Conservation (phyloP, 2,797 vertebrate genomes). For the Hirundo rustica region DNA sequence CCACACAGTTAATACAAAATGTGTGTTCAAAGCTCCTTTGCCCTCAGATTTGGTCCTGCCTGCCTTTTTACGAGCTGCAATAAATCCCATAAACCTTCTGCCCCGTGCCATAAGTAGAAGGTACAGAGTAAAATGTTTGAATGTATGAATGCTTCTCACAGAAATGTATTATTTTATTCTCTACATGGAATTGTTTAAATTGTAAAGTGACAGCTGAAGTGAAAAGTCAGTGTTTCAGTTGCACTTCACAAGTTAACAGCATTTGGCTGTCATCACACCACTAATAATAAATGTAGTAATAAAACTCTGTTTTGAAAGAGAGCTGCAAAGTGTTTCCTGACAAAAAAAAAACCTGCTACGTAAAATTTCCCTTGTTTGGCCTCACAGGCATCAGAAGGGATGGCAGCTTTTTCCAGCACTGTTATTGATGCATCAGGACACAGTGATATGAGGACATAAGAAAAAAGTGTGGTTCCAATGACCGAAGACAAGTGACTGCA, state of each 20-base stretch:
- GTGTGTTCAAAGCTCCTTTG: not conserved
- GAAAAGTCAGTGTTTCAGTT: not conserved
- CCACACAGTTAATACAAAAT: not conserved
- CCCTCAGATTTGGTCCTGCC: not conserved
- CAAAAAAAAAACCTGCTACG: not conserved
- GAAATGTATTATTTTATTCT: not conserved
- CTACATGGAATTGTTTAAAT: not conserved
- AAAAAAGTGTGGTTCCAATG: not conserved
- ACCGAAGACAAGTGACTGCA: not conserved
- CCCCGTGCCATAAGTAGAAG: not conserved
- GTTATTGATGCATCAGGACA: not conserved
- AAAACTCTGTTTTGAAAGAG: not conserved
- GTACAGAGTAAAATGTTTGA: not conserved
- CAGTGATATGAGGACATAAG: not conserved
- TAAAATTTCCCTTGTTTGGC: not conserved
- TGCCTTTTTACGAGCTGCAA: not conserved
- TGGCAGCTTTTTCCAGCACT: not conserved
- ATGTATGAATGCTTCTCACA: not conserved
- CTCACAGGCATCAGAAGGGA: not conserved
- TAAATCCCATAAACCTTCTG: not conserved
- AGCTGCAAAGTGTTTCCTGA: constrained; percentile 20
- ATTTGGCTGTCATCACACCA: not conserved
- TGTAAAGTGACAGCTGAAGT: not conserved
- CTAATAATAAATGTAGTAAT: not conserved
- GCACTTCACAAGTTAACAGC: not conserved